Conservation (phyloP, 35 echinoderm and acorn worm genomes). For the Ophiothrix spiculata region DNA sequence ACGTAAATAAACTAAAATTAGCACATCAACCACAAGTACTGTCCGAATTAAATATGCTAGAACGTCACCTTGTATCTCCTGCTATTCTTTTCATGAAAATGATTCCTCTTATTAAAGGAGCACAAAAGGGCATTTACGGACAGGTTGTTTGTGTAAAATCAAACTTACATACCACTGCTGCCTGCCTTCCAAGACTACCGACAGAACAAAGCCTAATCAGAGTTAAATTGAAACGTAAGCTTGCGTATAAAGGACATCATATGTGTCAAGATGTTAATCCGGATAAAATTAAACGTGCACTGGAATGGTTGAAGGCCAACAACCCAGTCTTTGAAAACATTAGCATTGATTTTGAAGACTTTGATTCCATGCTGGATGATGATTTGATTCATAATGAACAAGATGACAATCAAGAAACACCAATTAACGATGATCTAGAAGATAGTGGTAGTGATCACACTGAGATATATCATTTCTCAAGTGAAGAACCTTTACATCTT, state of each 20-base stretch:
- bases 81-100: neutral
- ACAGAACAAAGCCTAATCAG: neutral
- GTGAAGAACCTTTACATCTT: no score
- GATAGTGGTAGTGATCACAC: no score
- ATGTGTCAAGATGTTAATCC: constrained; percentile 5
- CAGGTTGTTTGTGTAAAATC: constrained; percentile 4
- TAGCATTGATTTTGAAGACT: neutral
- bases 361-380: neutral
- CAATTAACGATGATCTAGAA: no score
- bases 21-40: neutral
- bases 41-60: neutral
- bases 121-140: neutral
- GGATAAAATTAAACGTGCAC: neutral
- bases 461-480: no score
- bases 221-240: neutral
- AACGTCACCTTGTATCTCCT: neutral
- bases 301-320: neutral
- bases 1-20: neutral
- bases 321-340: neutral
- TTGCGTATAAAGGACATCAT: constrained; percentile 10
- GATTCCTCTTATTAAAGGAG: neutral
- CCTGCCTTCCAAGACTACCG: neutral
- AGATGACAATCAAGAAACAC: neutral
- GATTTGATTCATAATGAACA: neutral
- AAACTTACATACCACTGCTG: neutral